Evolutionary conservation across 2,888 invertebrate species (phyloP), one percentile per base, ranked within the genome.

Genomic region (Cataglyphis rosenhaueri): DNA sequence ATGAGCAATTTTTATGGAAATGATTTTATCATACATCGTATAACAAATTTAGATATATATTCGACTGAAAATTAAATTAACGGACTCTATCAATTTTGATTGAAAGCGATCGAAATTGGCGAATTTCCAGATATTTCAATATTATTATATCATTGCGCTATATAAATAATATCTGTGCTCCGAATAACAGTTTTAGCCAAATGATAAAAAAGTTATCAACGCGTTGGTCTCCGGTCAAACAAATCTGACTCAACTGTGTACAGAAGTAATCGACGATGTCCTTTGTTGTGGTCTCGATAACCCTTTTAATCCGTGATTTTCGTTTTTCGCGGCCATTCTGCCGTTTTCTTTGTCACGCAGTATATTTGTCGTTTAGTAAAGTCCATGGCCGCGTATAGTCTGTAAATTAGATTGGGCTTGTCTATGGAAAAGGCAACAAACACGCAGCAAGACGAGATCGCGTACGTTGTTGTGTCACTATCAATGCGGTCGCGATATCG

Each of bases 311-410:
- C 41, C 59, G 61, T 41, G 59, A 70, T 73, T 52, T 38, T 52
- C 62, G 12, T 38, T 81, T 61, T 29, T 25, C 35, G 66, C 25
- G 78, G 12, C 55, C 1, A 12, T 61, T 66, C 25, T 21, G 38
- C 18, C 74, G 74, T 21, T 81, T 73, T 62, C 74, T 73, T 73
- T 73, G 79, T 81, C 73, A 44, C 79, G 71, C 59, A 12, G 44
- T 21, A 21, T 29, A 57, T 66, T 78, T 41, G 55, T 29, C 38
- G 29, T 64, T 64, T 38, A 52, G 25, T 52, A 0, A 64, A 65
- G 64, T 64, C 18, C 35, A 32, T 15, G 48, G 48, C 32, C 76
- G 55, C 6, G 52, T 57, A 15, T n/a, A 62, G 48, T 32, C 48
- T 15, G 61, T 73, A 52, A 73, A 62, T 73, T 55, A 70, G 74